Conservation (phyloP, 1,140 invertebrate genomes). For the Halotydeus destructor region DNA sequence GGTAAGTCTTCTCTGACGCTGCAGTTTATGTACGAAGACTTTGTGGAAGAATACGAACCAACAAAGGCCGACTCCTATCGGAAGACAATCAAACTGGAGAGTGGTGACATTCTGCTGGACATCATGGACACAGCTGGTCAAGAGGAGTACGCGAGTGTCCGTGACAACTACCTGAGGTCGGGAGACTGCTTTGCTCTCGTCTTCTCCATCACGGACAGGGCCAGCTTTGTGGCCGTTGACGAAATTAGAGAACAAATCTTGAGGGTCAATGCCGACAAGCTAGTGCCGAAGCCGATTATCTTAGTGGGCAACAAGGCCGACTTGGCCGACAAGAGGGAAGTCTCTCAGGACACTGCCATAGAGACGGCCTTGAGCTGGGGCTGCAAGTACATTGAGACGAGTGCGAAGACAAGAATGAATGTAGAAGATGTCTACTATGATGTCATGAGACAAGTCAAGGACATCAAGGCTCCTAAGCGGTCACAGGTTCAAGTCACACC, state of each 20-base stretch:
- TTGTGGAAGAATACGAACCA: constrained; percentile 38
- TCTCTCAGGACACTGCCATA: constrained; percentile 17
- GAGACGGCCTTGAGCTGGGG: constrained; percentile 8
- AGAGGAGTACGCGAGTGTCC: constrained; percentile 29
- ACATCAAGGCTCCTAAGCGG: too few relatives aligned
- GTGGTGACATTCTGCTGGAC: constrained; percentile 24
- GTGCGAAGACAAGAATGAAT: constrained; percentile 17
- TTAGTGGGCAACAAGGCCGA: constrained; percentile 28
- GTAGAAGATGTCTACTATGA: constrained; percentile 18
- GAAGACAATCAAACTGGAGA: constrained; percentile 34
- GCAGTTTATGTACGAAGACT: constrained; percentile 41
- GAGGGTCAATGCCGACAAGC: constrained; percentile 22
- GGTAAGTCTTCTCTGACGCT: constrained; percentile 36
- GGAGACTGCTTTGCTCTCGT: constrained; percentile 29
- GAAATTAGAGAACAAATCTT: constrained; percentile 25
- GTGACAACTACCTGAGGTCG: constrained; percentile 19
- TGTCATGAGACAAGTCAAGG: too few relatives aligned
- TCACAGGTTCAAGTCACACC: too few relatives aligned
- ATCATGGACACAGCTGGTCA: constrained; percentile 30
- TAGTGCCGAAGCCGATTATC: constrained; percentile 26
- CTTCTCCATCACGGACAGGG: constrained; percentile 26
- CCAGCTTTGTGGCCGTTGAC: constrained; percentile 24
- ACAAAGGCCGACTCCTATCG: constrained; percentile 36
- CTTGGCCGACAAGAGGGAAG: constrained; percentile 23
- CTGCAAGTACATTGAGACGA: constrained; percentile 16